A percentile compares a stretch with the other conserved stretches of the same genome.
phyloP scores from a whole-genome alignment of 2,113 vertebrate genomes.

The Petaurus breviceps region DNA sequence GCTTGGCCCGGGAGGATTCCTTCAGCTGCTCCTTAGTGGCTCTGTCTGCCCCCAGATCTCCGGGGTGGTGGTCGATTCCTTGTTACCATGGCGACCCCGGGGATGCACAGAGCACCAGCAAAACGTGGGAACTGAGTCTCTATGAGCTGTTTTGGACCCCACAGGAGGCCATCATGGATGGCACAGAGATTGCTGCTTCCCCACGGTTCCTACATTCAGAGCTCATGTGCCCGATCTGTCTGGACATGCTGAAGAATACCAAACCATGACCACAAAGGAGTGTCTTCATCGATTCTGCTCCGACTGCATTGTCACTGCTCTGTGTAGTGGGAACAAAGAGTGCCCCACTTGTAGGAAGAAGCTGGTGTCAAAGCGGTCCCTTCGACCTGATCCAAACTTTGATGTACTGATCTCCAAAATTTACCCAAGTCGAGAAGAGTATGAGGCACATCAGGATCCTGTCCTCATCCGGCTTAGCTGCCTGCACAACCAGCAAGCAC shows the following conservation, averaged over 20 bases:
- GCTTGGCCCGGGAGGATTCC: conserved; percentile 3
- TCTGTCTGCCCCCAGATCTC: neutral
- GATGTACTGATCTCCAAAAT: conserved; percentile 95
- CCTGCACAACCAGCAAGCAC: conserved; percentile 92
- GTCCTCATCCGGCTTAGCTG: conserved; percentile 92
- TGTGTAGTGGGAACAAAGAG: conserved; percentile 94
- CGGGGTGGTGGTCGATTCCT: conserved; percentile 55
- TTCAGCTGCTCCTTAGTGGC: neutral
- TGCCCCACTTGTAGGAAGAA: conserved; percentile 95
- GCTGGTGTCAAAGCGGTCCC: conserved; percentile 92
- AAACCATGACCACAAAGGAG: conserved; percentile 96
- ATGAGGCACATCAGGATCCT: conserved; percentile 92
- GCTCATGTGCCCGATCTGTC: conserved; percentile 95
- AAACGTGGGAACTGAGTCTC: conserved; percentile 93
- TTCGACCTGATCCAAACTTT: conserved; percentile 92
- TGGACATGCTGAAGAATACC: conserved; percentile 97
- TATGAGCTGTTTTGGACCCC: conserved; percentile 94
- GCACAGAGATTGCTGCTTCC: conserved; percentile 92
- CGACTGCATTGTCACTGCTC: conserved; percentile 93
- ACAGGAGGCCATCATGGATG: conserved; percentile 94
- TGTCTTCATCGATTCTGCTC: conserved; percentile 94
- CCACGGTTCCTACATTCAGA: conserved; percentile 93
- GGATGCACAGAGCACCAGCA: conserved; percentile 90
- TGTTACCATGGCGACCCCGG: conserved; percentile 88
- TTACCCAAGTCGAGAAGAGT: conserved; percentile 94